Percentiles rank a stretch among this genome's conserved stretches.
These are phyloP conservation scores for Chrysemys picta DNA, from an alignment of 2,113 vertebrate genomes.

Conservation along the genomic window DNA sequence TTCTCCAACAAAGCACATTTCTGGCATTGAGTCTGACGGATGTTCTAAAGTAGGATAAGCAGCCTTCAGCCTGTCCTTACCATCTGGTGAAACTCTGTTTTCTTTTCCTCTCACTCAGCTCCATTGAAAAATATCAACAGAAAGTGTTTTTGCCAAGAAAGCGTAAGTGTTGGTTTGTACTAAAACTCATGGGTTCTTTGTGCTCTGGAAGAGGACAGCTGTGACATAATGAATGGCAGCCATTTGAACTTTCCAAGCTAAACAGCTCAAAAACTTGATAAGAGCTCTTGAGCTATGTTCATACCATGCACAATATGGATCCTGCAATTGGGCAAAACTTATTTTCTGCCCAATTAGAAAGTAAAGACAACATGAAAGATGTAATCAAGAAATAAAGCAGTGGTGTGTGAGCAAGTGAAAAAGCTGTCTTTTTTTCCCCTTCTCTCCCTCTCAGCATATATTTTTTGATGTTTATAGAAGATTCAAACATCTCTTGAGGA, in stretches of 20 bases:
- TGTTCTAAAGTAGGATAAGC: conserved; percentile 27
- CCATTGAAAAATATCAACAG: conserved; percentile 49
- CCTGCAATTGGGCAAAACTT: conserved; percentile 14
- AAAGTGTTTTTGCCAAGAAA: conserved; percentile 50
- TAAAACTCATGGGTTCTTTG: background rate
- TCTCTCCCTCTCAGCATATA: accelerated
- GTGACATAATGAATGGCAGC: conserved; percentile 15
- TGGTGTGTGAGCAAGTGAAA: conserved; percentile 17
- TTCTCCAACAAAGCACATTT: background rate
- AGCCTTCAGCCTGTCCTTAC: background rate
- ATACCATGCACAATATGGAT: conserved; percentile 1
- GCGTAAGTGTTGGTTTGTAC: background rate
- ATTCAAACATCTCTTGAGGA: background rate
- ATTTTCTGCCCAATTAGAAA: conserved; percentile 27
- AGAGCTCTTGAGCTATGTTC: conserved; percentile 36
- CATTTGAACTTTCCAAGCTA: conserved; percentile 46
- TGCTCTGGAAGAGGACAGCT: conserved; percentile 36
- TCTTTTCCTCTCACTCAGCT: conserved; percentile 30
- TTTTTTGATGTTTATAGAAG: conserved; percentile 4
- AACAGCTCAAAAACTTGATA: conserved; percentile 46
- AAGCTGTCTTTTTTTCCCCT: background rate
- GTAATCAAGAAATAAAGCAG: conserved; percentile 10
- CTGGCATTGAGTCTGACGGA: conserved; percentile 28
- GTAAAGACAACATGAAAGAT: background rate
- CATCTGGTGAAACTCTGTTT: conserved; percentile 40